phyloP scores from a whole-genome alignment of 2,888 invertebrate species.

The Scaptomyza parva region DNA sequence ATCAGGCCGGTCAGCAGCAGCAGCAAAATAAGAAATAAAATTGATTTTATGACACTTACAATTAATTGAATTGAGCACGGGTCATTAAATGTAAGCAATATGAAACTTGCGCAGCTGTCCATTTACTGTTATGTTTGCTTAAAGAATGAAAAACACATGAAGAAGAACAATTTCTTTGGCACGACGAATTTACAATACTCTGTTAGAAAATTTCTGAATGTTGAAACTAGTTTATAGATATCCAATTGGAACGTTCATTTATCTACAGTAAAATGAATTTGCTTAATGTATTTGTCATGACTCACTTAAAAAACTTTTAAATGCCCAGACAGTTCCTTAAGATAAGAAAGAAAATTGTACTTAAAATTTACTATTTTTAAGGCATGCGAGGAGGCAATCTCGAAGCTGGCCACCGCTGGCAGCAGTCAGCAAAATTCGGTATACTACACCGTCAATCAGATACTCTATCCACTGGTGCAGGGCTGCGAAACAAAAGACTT shows the following conservation, averaged over 20 bases:
- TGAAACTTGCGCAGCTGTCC: not conserved
- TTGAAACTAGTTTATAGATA: not conserved
- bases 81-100: slow-evolving; percentile 14
- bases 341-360: not conserved
- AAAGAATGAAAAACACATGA: not conserved
- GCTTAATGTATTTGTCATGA: not conserved
- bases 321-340: rapidly evolving
- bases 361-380: slow-evolving; percentile 81
- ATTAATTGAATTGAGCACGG: slow-evolving; percentile 46
- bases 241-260: not conserved
- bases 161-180: not conserved
- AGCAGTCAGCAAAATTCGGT: slow-evolving; percentile 92
- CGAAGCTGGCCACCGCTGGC: slow-evolving; percentile 92
- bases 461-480: slow-evolving; percentile 97
- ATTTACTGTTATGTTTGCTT: not conserved
- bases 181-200: not conserved
- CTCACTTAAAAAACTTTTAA: not conserved
- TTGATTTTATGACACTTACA: slow-evolving; percentile 62
- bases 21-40: slow-evolving; percentile 46
- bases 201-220: not conserved
- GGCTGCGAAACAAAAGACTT: slow-evolving; percentile 99
- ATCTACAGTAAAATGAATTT: not conserved
- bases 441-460: slow-evolving; percentile 95
- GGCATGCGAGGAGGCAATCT: slow-evolving; percentile 98
- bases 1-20: slow-evolving; percentile 33